Evolutionary conservation across 2,888 invertebrate species (phyloP).

Genomic region (Criorhina ranunculi): DNA sequence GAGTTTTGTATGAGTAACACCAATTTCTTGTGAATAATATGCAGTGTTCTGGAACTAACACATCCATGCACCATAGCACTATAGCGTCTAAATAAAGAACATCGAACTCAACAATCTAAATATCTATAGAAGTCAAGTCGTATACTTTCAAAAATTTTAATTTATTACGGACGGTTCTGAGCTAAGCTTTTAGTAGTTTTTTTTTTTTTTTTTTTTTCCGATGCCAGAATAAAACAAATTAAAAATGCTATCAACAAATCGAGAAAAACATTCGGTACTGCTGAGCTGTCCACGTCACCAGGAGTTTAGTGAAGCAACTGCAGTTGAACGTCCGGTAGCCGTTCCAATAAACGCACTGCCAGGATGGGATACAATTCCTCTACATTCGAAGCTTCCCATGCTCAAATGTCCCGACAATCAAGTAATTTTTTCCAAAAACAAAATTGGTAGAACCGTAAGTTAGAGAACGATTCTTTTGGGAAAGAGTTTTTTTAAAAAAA

Average conservation of each 20-base stretch:
- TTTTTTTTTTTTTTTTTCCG: too few species aligned
- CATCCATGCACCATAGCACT: too few species aligned
- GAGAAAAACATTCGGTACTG: conserved; percentile 39
- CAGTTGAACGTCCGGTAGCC: conserved; percentile 77
- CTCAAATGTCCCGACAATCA: conserved; percentile 83
- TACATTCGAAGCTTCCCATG: conserved; percentile 83
- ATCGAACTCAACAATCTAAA: too few species aligned
- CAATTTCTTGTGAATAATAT: too few species aligned
- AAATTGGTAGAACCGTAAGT: conserved; percentile 82
- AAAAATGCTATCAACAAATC: not conserved
- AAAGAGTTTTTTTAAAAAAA: not conserved
- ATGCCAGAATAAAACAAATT: too few species aligned
- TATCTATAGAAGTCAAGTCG: too few species aligned
- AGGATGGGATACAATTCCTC: conserved; percentile 83
- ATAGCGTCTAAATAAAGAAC: too few species aligned
- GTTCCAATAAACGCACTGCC: conserved; percentile 83
- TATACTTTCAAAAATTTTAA: too few species aligned
- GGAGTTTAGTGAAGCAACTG: conserved; percentile 28
- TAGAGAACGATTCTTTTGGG: not conserved
- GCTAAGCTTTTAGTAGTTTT: too few species aligned
- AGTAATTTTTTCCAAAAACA: conserved; percentile 83
- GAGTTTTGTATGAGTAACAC: too few species aligned
- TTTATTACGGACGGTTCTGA: too few species aligned
- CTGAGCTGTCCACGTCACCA: conserved; percentile 39
- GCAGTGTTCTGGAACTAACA: too few species aligned